Evolutionary conservation across 2,113 vertebrate species (phyloP).

Genomic region (Martes martes): DNA sequence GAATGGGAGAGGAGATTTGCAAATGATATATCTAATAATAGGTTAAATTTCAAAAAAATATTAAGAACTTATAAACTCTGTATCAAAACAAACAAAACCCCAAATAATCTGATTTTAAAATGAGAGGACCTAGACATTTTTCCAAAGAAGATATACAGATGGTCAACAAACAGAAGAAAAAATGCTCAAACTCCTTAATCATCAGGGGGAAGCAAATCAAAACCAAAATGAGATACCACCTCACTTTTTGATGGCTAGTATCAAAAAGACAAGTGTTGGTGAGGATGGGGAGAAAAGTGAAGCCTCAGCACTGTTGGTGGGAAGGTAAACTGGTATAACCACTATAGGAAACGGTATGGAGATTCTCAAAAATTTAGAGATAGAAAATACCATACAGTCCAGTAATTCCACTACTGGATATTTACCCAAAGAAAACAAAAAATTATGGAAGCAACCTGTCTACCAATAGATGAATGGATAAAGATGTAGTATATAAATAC

Average conservation of each 20-base stretch:
- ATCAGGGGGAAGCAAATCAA: not conserved
- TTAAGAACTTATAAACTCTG: not conserved
- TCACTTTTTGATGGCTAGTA: not conserved
- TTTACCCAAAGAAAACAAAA: not conserved
- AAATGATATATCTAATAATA: not conserved
- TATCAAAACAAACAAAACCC: not conserved
- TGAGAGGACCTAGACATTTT: not conserved
- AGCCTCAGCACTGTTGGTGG: not conserved
- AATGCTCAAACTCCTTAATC: not conserved
- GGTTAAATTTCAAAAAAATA: not conserved
- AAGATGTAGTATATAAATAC: not conserved
- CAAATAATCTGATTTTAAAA: not conserved
- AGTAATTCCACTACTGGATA: not conserved
- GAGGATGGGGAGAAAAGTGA: not conserved
- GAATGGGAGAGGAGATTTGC: not conserved
- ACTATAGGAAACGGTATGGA: not conserved
- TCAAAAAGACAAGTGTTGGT: not conserved
- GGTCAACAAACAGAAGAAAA: not conserved
- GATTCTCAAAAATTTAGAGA: not conserved
- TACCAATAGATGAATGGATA: not conserved
- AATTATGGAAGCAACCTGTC: not conserved
- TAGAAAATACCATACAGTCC: not conserved
- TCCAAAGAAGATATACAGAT: not conserved
- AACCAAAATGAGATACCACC: not conserved
- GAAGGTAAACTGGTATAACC: not conserved